These are phyloP conservation scores for Orcinus orca DNA, from an alignment of 2,113 vertebrate species.

Conservation along the genomic window DNA sequence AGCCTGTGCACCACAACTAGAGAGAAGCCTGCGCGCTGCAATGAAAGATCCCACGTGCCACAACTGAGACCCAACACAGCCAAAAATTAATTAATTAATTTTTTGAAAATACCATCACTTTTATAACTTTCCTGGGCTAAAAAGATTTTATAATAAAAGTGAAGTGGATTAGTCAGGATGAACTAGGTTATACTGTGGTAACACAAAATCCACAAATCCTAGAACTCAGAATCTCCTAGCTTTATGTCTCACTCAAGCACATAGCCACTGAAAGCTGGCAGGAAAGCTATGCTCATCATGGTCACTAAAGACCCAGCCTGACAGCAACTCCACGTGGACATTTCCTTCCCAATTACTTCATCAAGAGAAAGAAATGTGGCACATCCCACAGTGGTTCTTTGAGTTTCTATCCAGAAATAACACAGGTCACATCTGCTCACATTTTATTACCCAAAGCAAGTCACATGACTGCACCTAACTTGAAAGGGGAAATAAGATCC, in stretches of 20 bases:
- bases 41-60: no score
- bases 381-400: not conserved
- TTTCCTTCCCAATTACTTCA: not conserved
- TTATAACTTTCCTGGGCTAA: not conserved
- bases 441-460: not conserved
- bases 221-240: not conserved
- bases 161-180: not conserved
- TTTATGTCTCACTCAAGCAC: accelerated
- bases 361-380: not conserved
- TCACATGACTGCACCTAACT: not conserved
- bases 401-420: not conserved
- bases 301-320: not conserved
- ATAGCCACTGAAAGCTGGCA: not conserved
- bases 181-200: not conserved
- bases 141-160: not conserved
- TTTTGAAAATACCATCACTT: not conserved
- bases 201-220: no score
- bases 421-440: not conserved
- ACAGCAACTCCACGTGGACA: not conserved
- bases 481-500: not conserved
- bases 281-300: accelerated
- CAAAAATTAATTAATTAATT: no score
- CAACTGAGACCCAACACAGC: no score
- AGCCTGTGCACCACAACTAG: no score
- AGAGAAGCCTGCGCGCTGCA: accelerated